Evolutionary conservation across 2,888 invertebrate genomes (phyloP).

Genomic region (Amphimallon solstitiale): DNA sequence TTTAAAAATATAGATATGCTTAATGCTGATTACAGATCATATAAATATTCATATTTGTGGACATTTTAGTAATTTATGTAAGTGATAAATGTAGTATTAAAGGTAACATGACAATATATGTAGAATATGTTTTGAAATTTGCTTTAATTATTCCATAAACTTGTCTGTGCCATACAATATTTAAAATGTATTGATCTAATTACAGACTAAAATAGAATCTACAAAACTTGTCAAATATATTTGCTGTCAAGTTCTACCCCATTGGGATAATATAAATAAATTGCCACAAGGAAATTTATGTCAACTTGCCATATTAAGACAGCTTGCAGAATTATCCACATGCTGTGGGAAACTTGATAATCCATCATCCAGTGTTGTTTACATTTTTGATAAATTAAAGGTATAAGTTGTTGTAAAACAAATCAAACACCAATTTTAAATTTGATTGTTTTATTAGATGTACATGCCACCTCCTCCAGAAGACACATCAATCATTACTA

Average conservation of each 20-base stretch:
- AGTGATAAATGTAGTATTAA: no score
- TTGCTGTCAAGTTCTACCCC: conserved; percentile 84
- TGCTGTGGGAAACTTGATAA: conserved; percentile 82
- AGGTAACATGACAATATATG: no score
- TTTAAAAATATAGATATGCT: no score
- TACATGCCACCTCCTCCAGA: conserved; percentile 90
- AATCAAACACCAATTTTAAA: background rate
- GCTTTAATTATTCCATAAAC: background rate
- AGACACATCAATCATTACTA: conserved; percentile 70
- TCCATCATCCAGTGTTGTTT: conserved; percentile 76
- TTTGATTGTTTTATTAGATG: conserved; percentile 67
- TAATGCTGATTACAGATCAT: no score
- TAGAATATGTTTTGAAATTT: conserved; percentile 17
- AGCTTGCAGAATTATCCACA: conserved; percentile 86
- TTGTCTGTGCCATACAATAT: no score
- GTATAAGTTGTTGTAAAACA: conserved; percentile 65
- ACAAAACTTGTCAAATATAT: conserved; percentile 85
- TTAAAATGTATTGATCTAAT: no score
- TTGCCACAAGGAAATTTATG: conserved; percentile 71
- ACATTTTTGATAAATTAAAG: conserved; percentile 81
- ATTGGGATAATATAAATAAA: conserved; percentile 74
- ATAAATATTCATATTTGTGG: no score
- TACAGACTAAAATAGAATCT: conserved; percentile 84
- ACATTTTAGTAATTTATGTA: no score
- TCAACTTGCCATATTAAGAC: conserved; percentile 83